phyloP scores from a whole-genome alignment of 1,140 invertebrate genomes.

The Tetraneura akinire region DNA sequence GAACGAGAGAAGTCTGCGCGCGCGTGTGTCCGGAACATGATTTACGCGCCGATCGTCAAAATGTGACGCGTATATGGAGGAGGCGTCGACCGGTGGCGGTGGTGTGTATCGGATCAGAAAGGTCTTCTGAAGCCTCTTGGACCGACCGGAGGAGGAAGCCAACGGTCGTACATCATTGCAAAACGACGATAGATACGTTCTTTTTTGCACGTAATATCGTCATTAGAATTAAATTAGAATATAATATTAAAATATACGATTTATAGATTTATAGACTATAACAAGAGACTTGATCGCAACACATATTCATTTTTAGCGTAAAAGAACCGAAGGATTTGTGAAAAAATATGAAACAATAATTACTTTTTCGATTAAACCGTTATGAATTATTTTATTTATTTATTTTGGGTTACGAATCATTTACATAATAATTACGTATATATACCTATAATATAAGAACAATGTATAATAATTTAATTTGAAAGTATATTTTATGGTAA shows the following conservation, averaged over 20 bases:
- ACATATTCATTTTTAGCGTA: no score
- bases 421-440: conserved; percentile 9
- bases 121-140: background rate
- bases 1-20: background rate
- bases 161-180: background rate
- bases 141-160: conserved; percentile 11
- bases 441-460: no score
- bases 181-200: background rate
- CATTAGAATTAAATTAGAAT: no score
- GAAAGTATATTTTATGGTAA: conserved; percentile 16
- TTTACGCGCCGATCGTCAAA: background rate
- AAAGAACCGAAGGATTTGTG: no score
- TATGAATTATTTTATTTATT: background rate
- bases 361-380: no score
- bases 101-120: background rate
- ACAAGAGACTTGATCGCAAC: no score
- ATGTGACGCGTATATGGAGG: background rate
- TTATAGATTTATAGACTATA: no score
- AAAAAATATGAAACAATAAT: no score
- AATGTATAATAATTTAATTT: conserved; percentile 1
- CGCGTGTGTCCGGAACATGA: background rate
- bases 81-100: background rate
- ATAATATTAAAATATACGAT: background rate
- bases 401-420: background rate
- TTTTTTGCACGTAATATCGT: background rate